phyloP scores from a whole-genome alignment of 2,888 invertebrate species.

The Seira musarum region DNA sequence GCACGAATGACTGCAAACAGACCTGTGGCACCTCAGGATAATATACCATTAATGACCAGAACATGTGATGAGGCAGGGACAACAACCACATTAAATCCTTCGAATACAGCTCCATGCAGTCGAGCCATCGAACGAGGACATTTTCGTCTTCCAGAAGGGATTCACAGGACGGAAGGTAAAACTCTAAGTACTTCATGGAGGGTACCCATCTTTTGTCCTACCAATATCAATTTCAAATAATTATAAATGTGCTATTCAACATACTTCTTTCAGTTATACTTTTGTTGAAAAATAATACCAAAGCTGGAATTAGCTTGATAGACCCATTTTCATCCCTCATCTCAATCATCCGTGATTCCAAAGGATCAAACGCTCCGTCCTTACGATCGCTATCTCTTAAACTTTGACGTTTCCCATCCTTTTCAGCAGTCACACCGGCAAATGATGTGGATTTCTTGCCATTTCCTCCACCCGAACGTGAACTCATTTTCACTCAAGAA shows the following conservation, averaged over 20 bases:
- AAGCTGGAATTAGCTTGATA: slow-evolving; percentile 76
- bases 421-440: neutral
- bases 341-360: slow-evolving; percentile 61
- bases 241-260: neutral
- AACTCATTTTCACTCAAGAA: slow-evolving; percentile 42
- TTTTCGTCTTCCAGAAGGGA: slow-evolving; percentile 75
- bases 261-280: neutral
- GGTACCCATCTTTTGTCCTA: slow-evolving; percentile 78
- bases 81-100: slow-evolving; percentile 82
- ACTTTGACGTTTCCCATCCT: neutral
- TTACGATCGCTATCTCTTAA: neutral
- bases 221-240: slow-evolving; percentile 58
- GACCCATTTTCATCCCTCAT: slow-evolving; percentile 72
- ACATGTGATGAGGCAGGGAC: slow-evolving; percentile 80
- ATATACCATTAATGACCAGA: slow-evolving; percentile 77
- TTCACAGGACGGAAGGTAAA: slow-evolving; percentile 74
- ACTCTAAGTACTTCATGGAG: slow-evolving; percentile 75
- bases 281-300: slow-evolving; percentile 74
- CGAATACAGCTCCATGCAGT: slow-evolving; percentile 77
- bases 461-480: slow-evolving; percentile 40
- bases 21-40: slow-evolving; percentile 78
- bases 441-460: neutral
- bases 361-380: slow-evolving; percentile 38
- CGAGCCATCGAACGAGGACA: slow-evolving; percentile 80
- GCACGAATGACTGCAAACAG: slow-evolving; percentile 81